phyloP scores from a whole-genome alignment of 2,888 invertebrate species.

The Ectropis crepuscularia region DNA sequence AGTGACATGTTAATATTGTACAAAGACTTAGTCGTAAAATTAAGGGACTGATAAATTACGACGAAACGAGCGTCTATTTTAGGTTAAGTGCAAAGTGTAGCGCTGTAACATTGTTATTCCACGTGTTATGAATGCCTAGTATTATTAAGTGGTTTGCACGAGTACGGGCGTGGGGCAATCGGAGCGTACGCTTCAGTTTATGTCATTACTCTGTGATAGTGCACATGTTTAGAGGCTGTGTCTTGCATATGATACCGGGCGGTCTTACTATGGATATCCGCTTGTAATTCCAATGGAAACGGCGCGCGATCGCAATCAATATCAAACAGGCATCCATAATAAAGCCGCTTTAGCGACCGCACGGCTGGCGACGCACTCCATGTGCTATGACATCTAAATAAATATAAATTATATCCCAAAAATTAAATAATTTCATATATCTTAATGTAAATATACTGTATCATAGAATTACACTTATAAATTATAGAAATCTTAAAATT shows the following conservation, averaged over 20 bases:
- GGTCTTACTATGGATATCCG: too few species aligned
- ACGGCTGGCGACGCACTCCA: slow-evolving; percentile 59
- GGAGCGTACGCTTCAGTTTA: slow-evolving; percentile 76
- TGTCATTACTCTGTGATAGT: slow-evolving; percentile 84
- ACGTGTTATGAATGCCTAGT: slow-evolving; percentile 78
- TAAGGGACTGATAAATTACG: slow-evolving; percentile 63
- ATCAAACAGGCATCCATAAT: not conserved
- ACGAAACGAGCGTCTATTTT: slow-evolving; percentile 61
- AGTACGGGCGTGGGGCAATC: slow-evolving; percentile 84
- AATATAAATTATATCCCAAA: slow-evolving; percentile 77
- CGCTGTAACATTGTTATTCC: slow-evolving; percentile 79
- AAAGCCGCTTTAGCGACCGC: slow-evolving; percentile 46
- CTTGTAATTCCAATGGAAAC: too few species aligned
- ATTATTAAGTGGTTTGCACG: slow-evolving; percentile 78
- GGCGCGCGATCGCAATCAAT: not conserved
- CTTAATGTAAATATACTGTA: slow-evolving; percentile 81
- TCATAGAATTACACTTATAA: slow-evolving; percentile 68
- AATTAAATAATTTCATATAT: slow-evolving; percentile 81
- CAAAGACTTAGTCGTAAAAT: slow-evolving; percentile 65
- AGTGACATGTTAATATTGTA: slow-evolving; percentile 71
- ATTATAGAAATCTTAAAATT: slow-evolving; percentile 69
- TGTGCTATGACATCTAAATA: slow-evolving; percentile 82
- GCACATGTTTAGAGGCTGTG: slow-evolving; percentile 72
- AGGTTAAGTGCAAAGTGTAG: slow-evolving; percentile 73
- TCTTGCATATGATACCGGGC: slow-evolving; percentile 48